Percentiles rank a stretch among this genome's conserved stretches.
These are phyloP conservation scores for Rhorus exstirpatorius DNA, from an alignment of 2,888 invertebrate species.

Conservation along the genomic window DNA sequence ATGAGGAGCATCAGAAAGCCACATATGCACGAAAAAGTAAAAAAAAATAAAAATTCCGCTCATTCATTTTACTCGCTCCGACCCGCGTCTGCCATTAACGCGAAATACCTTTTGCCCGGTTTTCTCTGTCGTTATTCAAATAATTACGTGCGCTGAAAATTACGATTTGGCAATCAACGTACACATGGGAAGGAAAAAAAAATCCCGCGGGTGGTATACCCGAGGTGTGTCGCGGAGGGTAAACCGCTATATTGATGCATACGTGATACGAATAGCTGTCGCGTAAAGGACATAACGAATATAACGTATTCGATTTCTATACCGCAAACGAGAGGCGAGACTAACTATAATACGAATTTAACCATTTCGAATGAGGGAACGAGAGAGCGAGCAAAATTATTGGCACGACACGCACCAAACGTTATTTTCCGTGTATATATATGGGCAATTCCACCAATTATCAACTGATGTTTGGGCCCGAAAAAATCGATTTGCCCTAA, in stretches of 20 bases:
- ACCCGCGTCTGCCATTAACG: slow-evolving; percentile 3
- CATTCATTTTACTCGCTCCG: slow-evolving; percentile 38
- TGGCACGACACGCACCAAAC: neutral
- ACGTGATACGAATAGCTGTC: slow-evolving; percentile 62
- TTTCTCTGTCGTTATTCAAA: slow-evolving; percentile 53
- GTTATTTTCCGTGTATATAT: neutral
- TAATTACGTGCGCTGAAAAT: slow-evolving; percentile 61
- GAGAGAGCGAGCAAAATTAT: slow-evolving; percentile 10
- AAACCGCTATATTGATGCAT: slow-evolving; percentile 9
- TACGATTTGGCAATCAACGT: slow-evolving; percentile 62
- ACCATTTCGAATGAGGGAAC: slow-evolving; percentile 29
- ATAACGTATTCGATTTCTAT: slow-evolving; percentile 57
- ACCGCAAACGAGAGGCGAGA: slow-evolving; percentile 32
- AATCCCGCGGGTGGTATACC: slow-evolving; percentile 1
- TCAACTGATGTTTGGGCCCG: too few relatives aligned
- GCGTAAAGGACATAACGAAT: slow-evolving; percentile 30
- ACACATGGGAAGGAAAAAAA: slow-evolving; percentile 5
- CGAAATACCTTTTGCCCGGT: neutral
- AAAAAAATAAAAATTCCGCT: slow-evolving; percentile 8
- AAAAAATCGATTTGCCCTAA: too few relatives aligned
- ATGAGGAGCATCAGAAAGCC: slow-evolving; percentile 40
- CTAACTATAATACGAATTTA: slow-evolving; percentile 60
- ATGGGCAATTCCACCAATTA: too few relatives aligned
- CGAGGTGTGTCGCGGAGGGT: neutral
- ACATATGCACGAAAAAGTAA: slow-evolving; percentile 3